A percentile compares a stretch with the other conserved stretches of the same genome.
Evolutionary conservation across 2,888 invertebrate species (phyloP).

Genomic region (Rhabditophanes sp.): DNA sequence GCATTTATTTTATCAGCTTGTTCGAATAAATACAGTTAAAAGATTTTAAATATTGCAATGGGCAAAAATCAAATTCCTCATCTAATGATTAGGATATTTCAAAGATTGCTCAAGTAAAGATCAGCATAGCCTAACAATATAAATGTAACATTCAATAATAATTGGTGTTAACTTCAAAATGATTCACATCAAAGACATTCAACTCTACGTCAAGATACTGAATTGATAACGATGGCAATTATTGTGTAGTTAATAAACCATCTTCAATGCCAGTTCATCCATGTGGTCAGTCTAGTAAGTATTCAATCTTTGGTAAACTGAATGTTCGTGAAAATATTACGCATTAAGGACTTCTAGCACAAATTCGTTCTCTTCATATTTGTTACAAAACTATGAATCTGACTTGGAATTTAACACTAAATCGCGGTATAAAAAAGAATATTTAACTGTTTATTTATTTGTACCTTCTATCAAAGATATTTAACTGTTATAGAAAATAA

Average conservation of each 20-base stretch:
- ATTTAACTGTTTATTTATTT: too few relatives aligned
- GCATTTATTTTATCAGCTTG: too few relatives aligned
- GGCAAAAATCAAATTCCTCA: too few relatives aligned
- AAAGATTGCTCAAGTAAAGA: too few relatives aligned
- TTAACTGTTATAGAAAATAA: constrained; percentile 81
- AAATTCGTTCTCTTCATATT: constrained; percentile 79
- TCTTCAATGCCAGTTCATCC: constrained; percentile 55
- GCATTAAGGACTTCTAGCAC: constrained; percentile 59
- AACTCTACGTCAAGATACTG: constrained; percentile 51
- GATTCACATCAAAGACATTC: constrained; percentile 42
- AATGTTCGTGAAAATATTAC: constrained; percentile 6
- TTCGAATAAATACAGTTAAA: too few relatives aligned
- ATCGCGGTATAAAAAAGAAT: constrained; percentile 78
- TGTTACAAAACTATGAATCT: constrained; percentile 79
- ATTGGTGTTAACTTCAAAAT: too few relatives aligned
- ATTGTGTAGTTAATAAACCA: constrained; percentile 63
- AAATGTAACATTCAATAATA: too few relatives aligned
- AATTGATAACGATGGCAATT: constrained; percentile 93
- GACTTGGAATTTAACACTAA: constrained; percentile 76
- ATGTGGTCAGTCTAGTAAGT: too few relatives aligned
- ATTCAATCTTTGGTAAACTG: constrained; percentile 15
- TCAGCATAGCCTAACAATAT: too few relatives aligned
- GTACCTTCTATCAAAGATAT: too few relatives aligned
- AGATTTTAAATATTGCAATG: too few relatives aligned
- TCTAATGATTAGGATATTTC: too few relatives aligned